Evolutionary conservation across 2,797 vertebrate genomes (phyloP), one percentile per base, ranked within the genome.

Genomic region (Pseudomugil gertrudae): DNA sequence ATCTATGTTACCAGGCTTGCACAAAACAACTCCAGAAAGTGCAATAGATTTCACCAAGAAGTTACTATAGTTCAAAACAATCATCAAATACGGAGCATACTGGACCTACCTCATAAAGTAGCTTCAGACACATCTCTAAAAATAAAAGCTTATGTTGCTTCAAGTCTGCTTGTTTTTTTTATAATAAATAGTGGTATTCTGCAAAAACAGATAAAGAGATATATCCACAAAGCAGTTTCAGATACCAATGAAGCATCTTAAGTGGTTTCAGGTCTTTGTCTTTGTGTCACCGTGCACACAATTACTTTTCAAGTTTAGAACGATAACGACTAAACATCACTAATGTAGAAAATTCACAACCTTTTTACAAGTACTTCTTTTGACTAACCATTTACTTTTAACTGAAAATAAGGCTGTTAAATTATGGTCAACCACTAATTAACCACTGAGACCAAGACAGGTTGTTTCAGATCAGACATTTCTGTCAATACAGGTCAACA

Each of bases 401-500:
- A 47, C 6, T 19, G 19, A 50, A 48, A 36, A 23, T 43, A 32
- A 63, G 17, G 6, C 36, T 52, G 47, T 27, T 43, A 5, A 14
- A 35, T 57, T 60, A 40, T 21, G 21, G 21, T 53, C 40, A 64
- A 5, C n/a, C n/a, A n/a, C n/a, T 63, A 54, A 40, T 21, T n/a
- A 59, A 11, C 63, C 32, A 17, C 17, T 43, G 21, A 40, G 66
- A 71, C 54, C 23, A 56, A 59, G 1, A 50, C 50, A 53, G 1
- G 0, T 45, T 68, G 35, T 62, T 40, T 29, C 27, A 58, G 13
- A 9, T 52, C 63, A 61, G 58, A 54, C 62, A 26, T 11, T 38
- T 11, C 33, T 66, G 63, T 69, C 63, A 57, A 71, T 75, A 47
- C 27, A 30, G 57, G 9, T 80, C 54, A 65, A 76, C 76, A 73